A percentile compares a stretch with the other conserved stretches of the same genome.
Evolutionary conservation across 1,140 invertebrate genomes (phyloP).

Genomic region (Drosophila gunungcola): DNA sequence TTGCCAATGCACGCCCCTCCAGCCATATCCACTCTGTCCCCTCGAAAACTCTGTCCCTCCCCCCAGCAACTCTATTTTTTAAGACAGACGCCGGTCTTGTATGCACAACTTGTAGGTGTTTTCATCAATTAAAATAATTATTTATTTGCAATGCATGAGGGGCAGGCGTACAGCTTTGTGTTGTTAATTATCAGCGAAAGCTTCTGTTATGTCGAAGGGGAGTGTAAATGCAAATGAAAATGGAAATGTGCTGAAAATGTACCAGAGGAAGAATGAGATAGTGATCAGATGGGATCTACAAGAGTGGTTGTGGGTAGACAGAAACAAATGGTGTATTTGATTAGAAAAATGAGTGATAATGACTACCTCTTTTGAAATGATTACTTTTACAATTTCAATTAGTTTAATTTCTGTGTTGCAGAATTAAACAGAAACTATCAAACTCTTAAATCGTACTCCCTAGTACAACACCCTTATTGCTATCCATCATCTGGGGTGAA

Average conservation of each 20-base stretch:
- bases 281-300: not conserved
- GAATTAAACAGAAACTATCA: not conserved
- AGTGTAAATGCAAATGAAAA: slow-evolving; percentile 51
- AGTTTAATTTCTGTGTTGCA: not conserved
- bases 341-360: not conserved
- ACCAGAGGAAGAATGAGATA: not conserved
- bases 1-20: slow-evolving; percentile 58
- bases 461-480: not conserved
- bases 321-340: slow-evolving; percentile 2
- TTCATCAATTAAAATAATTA: slow-evolving; percentile 81
- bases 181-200: slow-evolving; percentile 37
- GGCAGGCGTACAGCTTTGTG: slow-evolving; percentile 21
- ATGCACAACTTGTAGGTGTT: slow-evolving; percentile 70
- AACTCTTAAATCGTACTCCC: not conserved
- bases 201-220: slow-evolving; percentile 41
- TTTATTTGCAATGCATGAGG: slow-evolving; percentile 72
- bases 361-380: not conserved
- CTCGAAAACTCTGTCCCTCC: not conserved
- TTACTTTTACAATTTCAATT: not conserved
- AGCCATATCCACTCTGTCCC: slow-evolving; percentile 1
- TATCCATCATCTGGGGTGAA: slow-evolving; percentile 27
- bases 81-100: slow-evolving; percentile 12
- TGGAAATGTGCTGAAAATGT: slow-evolving; percentile 19
- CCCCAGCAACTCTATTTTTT: slow-evolving; percentile 3
- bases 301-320: not conserved